Conservation (phyloP, 1,140 invertebrate species). For the Chrysomallon squamiferum region DNA sequence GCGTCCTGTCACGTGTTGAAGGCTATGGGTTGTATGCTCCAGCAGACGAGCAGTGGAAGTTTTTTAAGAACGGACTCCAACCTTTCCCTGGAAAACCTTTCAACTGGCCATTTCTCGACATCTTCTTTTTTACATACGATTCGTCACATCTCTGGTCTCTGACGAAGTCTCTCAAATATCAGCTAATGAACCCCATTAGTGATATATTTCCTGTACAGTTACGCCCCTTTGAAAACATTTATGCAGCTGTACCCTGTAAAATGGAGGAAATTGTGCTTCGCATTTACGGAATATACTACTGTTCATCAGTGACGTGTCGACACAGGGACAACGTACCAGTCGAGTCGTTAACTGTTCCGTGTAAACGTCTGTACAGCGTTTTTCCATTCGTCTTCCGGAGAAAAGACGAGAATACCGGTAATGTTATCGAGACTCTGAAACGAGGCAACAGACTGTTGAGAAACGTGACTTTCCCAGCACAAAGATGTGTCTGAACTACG, state of each 20-base stretch:
- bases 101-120: slow-evolving; percentile 53
- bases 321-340: no score
- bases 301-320: no score
- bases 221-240: slow-evolving; percentile 32
- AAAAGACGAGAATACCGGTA: no score
- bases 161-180: slow-evolving; percentile 24
- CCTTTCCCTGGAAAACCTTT: slow-evolving; percentile 21
- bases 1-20: slow-evolving; percentile 18
- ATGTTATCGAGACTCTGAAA: no score
- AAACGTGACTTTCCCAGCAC: no score
- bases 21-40: slow-evolving; percentile 23
- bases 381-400: no score
- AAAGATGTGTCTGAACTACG: no score
- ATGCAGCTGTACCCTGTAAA: slow-evolving; percentile 38
- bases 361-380: no score
- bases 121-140: slow-evolving; percentile 54
- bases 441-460: no score
- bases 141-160: slow-evolving; percentile 50
- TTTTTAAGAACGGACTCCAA: slow-evolving; percentile 27
- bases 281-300: slow-evolving; percentile 27
- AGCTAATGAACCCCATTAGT: slow-evolving; percentile 29
- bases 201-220: slow-evolving; percentile 46
- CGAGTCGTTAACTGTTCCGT: no score
- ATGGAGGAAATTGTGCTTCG: slow-evolving; percentile 14
- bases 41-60: slow-evolving; percentile 40